A percentile compares a stretch with the other conserved stretches of the same genome.
These are phyloP conservation scores for Oreortyx pictus DNA, from an alignment of 2,797 vertebrate species.

Conservation along the genomic window DNA sequence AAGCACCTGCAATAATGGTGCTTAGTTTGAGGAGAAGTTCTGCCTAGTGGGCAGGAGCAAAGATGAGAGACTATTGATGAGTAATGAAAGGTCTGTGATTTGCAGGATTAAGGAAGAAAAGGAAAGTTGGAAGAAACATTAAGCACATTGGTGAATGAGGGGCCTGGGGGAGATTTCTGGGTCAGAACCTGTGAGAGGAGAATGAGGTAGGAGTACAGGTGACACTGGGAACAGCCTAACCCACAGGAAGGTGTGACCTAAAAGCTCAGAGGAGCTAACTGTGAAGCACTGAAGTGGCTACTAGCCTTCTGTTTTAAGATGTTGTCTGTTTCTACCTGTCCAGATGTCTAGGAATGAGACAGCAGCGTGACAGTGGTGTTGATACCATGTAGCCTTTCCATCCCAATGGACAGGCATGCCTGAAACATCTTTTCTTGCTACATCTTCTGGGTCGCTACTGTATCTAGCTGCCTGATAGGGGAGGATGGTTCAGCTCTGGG, in stretches of 20 bases:
- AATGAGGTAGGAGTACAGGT: not conserved
- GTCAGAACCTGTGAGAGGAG: not conserved
- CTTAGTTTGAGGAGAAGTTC: not conserved
- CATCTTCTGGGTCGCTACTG: not conserved
- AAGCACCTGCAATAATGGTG: not conserved
- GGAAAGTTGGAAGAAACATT: not conserved
- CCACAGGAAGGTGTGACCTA: not conserved
- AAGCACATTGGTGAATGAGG: not conserved
- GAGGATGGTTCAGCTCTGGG: not conserved
- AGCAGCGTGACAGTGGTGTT: not conserved
- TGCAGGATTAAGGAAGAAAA: not conserved
- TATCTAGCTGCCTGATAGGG: not conserved
- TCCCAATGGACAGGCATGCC: not conserved
- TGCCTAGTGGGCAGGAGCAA: not conserved
- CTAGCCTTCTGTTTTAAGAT: not conserved
- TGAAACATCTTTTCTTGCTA: not conserved
- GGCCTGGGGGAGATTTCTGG: not conserved
- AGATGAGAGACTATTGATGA: not conserved
- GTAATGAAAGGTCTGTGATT: not conserved
- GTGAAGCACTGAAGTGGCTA: not conserved
- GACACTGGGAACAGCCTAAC: not conserved
- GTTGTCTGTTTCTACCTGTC: not conserved
- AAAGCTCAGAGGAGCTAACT: not conserved
- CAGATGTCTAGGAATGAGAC: not conserved
- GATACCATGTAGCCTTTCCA: not conserved